Evolutionary conservation across 2,113 vertebrate species (phyloP), one percentile per base, ranked within the genome.

Genomic region (Anoplopoma fimbria): DNA sequence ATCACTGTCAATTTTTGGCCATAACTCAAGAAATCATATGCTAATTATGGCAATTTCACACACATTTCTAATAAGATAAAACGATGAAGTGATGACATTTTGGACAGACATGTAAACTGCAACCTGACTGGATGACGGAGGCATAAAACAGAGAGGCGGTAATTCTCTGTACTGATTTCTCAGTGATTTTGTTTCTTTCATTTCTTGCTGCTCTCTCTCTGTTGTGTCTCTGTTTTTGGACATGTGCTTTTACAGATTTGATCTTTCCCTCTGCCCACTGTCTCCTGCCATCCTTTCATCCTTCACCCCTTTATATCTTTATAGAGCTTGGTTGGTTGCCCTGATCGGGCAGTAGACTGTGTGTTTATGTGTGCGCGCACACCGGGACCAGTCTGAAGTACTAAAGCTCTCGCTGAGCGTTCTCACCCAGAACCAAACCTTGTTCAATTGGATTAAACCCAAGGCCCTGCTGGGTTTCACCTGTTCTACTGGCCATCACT

Each of bases 401-500:
- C 85, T 88, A 90, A 89, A 57, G 60, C 40, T 60, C 84, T 82
- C 4, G 61, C 84, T 55, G 73, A 81, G 77, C 27, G 6, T 69
- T 82, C 29, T 85, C 61, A 69, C 79, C 65, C 71, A 57, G 29
- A 74, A 79, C 79, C 63, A 85, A 80, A 61, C 63, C 60, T 53
- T 51, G 38, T 69, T 86, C 78, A 53, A 1, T 81, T 93, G 90
- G 88, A 88, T 67, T 21, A 31, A 2, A 77, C 72, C 82, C 91
- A 89, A 61, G n/a, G 78, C 76, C 85, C 78, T 2, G 78, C 88
- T 90, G 88, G 53, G 85, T 77, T 72, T 89, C 89, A 88, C 85
- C 85, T 87, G 90, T 90, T 91, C 73, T 33, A 14, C 80, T 82
- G 81, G 79, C 75, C 72, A 9, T 83, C 71, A 61, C 31, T 45